Evolutionary conservation across 2,113 vertebrate species (phyloP), one percentile per base, ranked within the genome.

Genomic region (Sinocyclocheilus rhinocerous): DNA sequence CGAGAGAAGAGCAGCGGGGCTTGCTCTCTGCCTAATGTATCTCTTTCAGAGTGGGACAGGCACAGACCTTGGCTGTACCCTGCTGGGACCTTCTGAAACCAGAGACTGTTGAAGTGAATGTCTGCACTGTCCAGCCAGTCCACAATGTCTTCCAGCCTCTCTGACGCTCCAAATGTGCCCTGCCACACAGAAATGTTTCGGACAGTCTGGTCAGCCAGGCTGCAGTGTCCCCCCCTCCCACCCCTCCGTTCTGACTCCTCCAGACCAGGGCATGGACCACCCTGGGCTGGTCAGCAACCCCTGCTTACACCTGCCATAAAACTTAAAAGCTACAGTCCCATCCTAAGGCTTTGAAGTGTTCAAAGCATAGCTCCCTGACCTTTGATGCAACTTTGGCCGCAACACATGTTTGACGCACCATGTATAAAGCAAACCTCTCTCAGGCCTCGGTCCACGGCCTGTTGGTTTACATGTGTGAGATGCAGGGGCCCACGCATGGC

Each of bases 51-150:
- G 91, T 90, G 89, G 89, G 89, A 89, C 88, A 85, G 91, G 91
- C 93, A 89, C 91, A 93, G 93, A 94, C 93, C 94, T 90, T 91
- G 92, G 95, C 94, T 94, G 91, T 94, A 95, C 94, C 98, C 97
- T 97, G 97, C 98, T 99, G 98, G 93, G 97, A 95, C 94, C 92
- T 92, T 93, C 95, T 99, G 98, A 98, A 99, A 99, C 94, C 91
- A 96, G 97, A 99, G 97, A 99, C 93, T 95, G 96, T 98, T 99
- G 97, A 99, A 97, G 97, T 99, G 97, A 97, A 96, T 89, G 96
- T 97, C 95, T 95, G 95, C 91, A 95, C 94, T 89, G 96, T 95
- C 96, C 95, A 93, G 94, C 96, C 95, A 94, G 93, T 93, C 95
- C 93, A 92, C 93, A 93, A 93, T 94, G 92, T 94, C 93, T 93